Percentiles rank a stretch among this genome's conserved stretches.
phyloP scores from a whole-genome alignment of 2,797 vertebrate species.

The Gallinago stenura region DNA sequence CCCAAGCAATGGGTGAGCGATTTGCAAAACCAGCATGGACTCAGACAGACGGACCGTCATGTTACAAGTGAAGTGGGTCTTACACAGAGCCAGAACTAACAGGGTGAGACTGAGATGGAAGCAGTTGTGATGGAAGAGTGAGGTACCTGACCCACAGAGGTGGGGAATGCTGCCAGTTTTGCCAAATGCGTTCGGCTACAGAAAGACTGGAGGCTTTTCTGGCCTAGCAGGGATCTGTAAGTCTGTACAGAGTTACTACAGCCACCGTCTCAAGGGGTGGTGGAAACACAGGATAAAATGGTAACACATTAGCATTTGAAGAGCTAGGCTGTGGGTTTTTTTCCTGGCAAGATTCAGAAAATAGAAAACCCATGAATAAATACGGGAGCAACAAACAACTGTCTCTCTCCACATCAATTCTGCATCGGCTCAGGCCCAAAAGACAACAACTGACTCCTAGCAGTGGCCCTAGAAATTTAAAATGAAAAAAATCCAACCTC shows the following conservation, averaged over 20 bases:
- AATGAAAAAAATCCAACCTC: rapidly evolving
- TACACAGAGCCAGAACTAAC: not conserved
- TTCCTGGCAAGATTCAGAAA: not conserved
- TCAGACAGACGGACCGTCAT: not conserved
- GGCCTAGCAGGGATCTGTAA: not conserved
- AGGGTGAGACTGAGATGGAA: not conserved
- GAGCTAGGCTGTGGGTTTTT: not conserved
- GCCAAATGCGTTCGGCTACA: not conserved
- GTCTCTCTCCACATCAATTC: not conserved
- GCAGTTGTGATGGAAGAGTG: not conserved
- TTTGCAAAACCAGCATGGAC: not conserved
- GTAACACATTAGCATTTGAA: not conserved
- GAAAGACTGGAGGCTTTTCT: not conserved
- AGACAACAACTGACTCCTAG: not conserved
- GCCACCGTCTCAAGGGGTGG: not conserved
- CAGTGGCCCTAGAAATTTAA: not conserved
- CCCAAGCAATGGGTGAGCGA: not conserved
- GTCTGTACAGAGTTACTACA: not conserved
- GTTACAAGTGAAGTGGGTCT: not conserved
- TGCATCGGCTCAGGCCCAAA: not conserved
- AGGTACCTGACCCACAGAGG: not conserved
- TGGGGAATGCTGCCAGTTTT: not conserved
- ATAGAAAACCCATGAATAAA: not conserved
- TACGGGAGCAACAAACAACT: not conserved
- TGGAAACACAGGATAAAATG: not conserved